Evolutionary conservation across 2,888 invertebrate genomes (phyloP).

Genomic region (Mellilla xanthometata): DNA sequence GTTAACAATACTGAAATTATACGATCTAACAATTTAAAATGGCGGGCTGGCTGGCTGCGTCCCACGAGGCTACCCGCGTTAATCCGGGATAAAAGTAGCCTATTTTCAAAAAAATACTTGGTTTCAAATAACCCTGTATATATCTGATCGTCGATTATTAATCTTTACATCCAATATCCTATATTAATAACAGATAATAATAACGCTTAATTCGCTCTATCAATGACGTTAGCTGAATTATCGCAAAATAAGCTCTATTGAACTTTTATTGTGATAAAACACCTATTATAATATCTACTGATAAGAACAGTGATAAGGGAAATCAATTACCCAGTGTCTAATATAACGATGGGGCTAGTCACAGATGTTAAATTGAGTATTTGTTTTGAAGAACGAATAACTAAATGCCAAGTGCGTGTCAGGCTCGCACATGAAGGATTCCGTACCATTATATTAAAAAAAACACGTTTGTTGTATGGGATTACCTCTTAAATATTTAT

Average conservation of each 20-base stretch:
- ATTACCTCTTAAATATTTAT: too few species aligned
- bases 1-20: too few species aligned
- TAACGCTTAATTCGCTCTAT: neutral
- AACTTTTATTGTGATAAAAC: slow-evolving; percentile 23
- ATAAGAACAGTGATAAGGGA: slow-evolving; percentile 22
- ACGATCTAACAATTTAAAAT: too few species aligned
- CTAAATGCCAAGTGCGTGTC: too few species aligned
- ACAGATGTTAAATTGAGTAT: slow-evolving; percentile 9
- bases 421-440: too few species aligned
- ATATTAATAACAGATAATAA: neutral
- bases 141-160: neutral
- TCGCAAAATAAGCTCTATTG: slow-evolving; percentile 32
- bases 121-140: too few species aligned
- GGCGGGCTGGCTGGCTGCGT: too few species aligned
- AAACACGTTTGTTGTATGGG: too few species aligned
- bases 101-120: neutral
- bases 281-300: slow-evolving; percentile 17
- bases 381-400: too few species aligned
- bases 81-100: too few species aligned
- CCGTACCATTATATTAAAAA: too few species aligned
- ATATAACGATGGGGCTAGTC: slow-evolving; percentile 4
- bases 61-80: too few species aligned
- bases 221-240: slow-evolving; percentile 25
- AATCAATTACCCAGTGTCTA: slow-evolving; percentile 18
- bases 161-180: neutral